Base-by-base conservation (phyloP, 2,888 invertebrate genomes). In the Ophion ellenae region DNA sequence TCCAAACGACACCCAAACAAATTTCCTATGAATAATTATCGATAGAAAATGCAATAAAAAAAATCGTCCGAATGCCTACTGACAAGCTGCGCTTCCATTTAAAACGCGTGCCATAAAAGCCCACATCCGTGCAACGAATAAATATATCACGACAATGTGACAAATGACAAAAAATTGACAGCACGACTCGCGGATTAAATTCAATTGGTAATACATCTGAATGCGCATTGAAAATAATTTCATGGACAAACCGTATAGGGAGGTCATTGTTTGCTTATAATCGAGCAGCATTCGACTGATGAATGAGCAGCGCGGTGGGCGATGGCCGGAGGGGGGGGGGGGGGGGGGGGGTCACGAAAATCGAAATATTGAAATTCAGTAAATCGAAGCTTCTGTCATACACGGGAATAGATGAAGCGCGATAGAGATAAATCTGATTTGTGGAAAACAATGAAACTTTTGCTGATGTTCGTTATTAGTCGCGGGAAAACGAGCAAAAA, bases 301-400 rank as follows among this genome's bases (percentile, higher is more conserved):
- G 45, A 69, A 20, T 20, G 69, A 17, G 14, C 53, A 53, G 53
- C 14, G 14, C 14, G 14, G 7, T 9, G 40, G 40, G 17, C 53
- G 5, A 53, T 14, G 53, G 53, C 1, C 0, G 24, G 1, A 1
- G 24, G 11, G 53, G 53, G 14, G 53, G 53, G 17, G 53, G 14
- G 24, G 1, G 24, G 24, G 11, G 53, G 53, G 14, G 53, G 53
- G 17, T 0, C 20, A 10, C 45, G 69, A 45, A 20, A 20, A 17
- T 45, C 24, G 45, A 69, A 69, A 45, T 45, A 69, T 47, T 69
- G 47, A 20, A 24, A 45, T 45, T 69, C 11, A 24, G 45, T 69
- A 11, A 69, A 69, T 69, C 45, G 14, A 45, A 45, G 47, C 24
- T 24, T 45, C 20, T 47, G 20, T 69, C 45, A n/a, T 45, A 53